Percentiles rank a stretch among this genome's conserved stretches.
Conservation (phyloP, 2,888 invertebrate species). For the Tenthredo amoena region DNA sequence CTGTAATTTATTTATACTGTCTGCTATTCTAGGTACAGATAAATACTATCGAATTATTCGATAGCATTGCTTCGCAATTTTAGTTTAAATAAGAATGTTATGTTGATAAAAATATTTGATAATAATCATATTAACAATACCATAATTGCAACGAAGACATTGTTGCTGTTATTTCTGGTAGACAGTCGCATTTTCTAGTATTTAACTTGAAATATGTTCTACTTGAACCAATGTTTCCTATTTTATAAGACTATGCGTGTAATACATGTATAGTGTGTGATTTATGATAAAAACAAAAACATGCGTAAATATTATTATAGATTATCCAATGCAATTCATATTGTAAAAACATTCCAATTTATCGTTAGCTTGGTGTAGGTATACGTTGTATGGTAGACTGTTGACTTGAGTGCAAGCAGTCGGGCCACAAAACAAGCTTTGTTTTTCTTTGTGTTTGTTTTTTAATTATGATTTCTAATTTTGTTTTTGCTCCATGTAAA, state of each 20-base stretch:
- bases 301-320: conserved; percentile 15
- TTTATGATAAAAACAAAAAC: conserved; percentile 14
- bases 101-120: not conserved
- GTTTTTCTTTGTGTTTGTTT: not conserved
- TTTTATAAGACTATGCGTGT: conserved; percentile 1
- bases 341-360: conserved; percentile 42
- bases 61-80: conserved; percentile 6
- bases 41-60: not conserved
- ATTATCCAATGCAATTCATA: conserved; percentile 31
- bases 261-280: conserved; percentile 16
- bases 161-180: not conserved
- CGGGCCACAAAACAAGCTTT: not conserved
- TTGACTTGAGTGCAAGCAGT: not conserved
- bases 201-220: conserved; percentile 28
- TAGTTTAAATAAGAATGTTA: not conserved
- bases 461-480: not conserved
- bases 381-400: not conserved
- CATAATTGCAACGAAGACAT: conserved; percentile 11
- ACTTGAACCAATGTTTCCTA: conserved; percentile 9
- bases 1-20: conserved; percentile 16
- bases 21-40: not conserved
- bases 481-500: not conserved
- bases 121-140: not conserved
- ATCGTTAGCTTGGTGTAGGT: not conserved
- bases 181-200: not conserved